Evolutionary conservation across 2,113 vertebrate genomes (phyloP), one percentile per base, ranked within the genome.

Genomic region (Sciurus niger): DNA sequence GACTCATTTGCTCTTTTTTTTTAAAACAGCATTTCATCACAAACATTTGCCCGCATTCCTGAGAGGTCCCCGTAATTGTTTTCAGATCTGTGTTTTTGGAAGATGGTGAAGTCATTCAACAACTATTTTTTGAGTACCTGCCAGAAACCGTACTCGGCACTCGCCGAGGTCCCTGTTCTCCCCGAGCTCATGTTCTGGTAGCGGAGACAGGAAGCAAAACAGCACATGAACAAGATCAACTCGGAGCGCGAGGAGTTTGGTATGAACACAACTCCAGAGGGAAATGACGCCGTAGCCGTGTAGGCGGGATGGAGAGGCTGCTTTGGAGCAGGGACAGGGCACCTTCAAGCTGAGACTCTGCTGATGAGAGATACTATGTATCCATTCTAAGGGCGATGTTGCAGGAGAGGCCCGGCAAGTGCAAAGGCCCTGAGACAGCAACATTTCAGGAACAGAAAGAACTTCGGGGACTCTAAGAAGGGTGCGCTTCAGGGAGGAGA

Each of bases 21-120:
- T 11, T 18, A 58, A 40, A 40, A 65, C 53, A 24, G 58, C 63
- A 37, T 72, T 67, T 87, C 43, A 43, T 67, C 92, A 37, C 83
- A 53, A 53, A 24, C 85, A 67, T 63, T 72, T 72, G 46, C 76
- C 73, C 89, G 4, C 85, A 72, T 89, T 90, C 94, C 73, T 55
- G 0, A 2, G 76, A 78, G 89, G 53, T 40, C 53, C 37, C 73
- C 40, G 28, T 76, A n/a, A 84, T 89, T 82, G 89, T 90, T 94
- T 91, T 90, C 96, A 89, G 83, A 83, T 63, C 78, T 53, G 89
- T 4, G 32, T 58, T 90, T 90, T 28, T 12, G 60, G 86, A 91
- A 87, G 74, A 85, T 85, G 83, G 88, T 92, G 94, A 40, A 60
- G 86, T 96, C 92, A 83, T 55, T 91, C 86, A 37, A 70, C 63